A percentile compares a stretch with the other conserved stretches of the same genome.
Conservation (phyloP, 2,888 invertebrate species). For the Zygaena filipendulae region DNA sequence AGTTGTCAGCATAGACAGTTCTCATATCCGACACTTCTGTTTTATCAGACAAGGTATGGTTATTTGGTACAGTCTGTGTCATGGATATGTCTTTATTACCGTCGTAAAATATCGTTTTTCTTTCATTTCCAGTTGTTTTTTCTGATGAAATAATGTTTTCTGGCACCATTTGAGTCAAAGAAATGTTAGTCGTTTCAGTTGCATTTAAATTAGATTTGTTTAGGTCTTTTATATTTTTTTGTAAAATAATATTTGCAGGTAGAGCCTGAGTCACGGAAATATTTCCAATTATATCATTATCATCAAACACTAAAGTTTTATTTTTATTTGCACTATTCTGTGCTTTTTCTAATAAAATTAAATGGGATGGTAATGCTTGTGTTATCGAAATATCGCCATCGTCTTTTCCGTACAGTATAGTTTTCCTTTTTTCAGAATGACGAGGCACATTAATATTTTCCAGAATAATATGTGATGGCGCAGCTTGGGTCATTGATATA, state of each 20-base stretch:
- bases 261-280: constrained; percentile 19
- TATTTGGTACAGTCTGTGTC: constrained; percentile 23
- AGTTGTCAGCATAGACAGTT: constrained; percentile 15
- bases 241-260: constrained; percentile 12
- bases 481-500: constrained; percentile 23
- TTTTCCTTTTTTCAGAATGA: constrained; percentile 16
- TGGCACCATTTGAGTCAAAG: constrained; percentile 17
- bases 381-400: constrained; percentile 21
- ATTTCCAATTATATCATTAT: constrained; percentile 1
- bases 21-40: background rate
- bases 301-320: no score
- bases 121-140: constrained; percentile 11
- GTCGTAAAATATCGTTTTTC: constrained; percentile 18
- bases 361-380: constrained; percentile 18
- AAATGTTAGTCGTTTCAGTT: constrained; percentile 13
- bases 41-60: constrained; percentile 11
- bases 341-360: constrained; percentile 8
- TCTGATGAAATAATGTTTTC: constrained; percentile 9
- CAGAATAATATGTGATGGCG: constrained; percentile 17
- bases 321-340: no score
- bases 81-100: constrained; percentile 24
- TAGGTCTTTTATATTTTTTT: constrained; percentile 7
- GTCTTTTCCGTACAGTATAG: constrained; percentile 17
- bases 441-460: constrained; percentile 3
- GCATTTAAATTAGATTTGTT: constrained; percentile 14